phyloP scores from a whole-genome alignment of 1,140 invertebrate genomes.

The Plodia interpunctella region DNA sequence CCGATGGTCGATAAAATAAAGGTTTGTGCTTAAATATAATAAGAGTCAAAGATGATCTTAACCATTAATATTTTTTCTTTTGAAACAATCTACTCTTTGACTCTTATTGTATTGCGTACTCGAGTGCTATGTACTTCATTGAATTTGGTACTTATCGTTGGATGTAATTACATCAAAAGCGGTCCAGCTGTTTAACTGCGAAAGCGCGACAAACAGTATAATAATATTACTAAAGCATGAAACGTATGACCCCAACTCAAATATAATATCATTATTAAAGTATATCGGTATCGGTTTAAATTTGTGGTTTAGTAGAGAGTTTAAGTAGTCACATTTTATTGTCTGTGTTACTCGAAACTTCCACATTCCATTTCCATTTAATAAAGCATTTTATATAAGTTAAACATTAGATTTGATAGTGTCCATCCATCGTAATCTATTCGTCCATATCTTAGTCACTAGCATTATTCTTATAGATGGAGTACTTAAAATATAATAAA shows the following conservation, averaged over 20 bases:
- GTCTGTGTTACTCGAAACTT: conserved; percentile 37
- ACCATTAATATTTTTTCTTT: no score
- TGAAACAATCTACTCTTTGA: no score
- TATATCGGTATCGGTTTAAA: background rate
- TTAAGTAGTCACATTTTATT: conserved; percentile 38
- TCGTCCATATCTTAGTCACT: conserved; percentile 74
- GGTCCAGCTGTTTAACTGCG: no score
- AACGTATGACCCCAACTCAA: background rate
- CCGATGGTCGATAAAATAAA: no score
- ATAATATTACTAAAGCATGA: background rate
- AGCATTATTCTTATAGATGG: conserved; percentile 40
- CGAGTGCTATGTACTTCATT: no score
- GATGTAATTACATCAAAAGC: background rate
- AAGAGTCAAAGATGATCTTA: no score
- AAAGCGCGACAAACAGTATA: no score
- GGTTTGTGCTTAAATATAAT: no score
- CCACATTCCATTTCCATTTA: conserved; percentile 34
- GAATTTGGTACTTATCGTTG: background rate
- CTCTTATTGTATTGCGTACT: no score
- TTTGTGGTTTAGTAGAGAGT: background rate
- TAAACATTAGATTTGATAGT: conserved; percentile 29
- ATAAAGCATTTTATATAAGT: conserved; percentile 14
- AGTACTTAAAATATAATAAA: conserved; percentile 49
- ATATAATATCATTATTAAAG: background rate
- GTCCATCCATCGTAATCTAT: conserved; percentile 61